phyloP scores from a whole-genome alignment of 2,888 invertebrate species.

The Sericinus montela region DNA sequence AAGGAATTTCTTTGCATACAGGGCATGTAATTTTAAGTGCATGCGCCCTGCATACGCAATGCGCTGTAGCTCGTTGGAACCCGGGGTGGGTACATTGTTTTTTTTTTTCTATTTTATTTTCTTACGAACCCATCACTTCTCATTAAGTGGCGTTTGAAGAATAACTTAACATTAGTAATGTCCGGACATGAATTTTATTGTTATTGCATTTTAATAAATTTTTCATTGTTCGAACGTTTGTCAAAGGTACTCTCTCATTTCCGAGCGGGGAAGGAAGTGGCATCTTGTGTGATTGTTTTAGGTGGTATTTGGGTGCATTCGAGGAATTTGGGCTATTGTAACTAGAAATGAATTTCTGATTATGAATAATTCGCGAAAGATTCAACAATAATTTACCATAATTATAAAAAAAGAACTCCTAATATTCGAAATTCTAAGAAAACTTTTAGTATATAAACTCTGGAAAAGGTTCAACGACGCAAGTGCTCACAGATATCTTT shows the following conservation, averaged over 20 bases:
- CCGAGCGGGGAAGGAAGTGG: constrained; percentile 69
- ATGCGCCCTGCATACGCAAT: constrained; percentile 68
- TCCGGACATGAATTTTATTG: constrained; percentile 78
- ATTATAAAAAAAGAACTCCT: no score
- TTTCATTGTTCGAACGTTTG: constrained; percentile 62
- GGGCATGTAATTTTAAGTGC: constrained; percentile 65
- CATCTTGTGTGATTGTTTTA: constrained; percentile 43
- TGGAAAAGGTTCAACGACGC: no score
- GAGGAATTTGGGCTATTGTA: background rate
- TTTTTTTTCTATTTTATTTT: constrained; percentile 67
- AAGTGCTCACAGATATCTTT: background rate
- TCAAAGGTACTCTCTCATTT: constrained; percentile 55
- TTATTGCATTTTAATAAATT: constrained; percentile 78
- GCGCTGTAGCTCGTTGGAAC: constrained; percentile 46
- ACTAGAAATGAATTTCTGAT: constrained; percentile 4
- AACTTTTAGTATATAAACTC: no score
- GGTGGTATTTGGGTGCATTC: constrained; percentile 17
- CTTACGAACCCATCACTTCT: constrained; percentile 79
- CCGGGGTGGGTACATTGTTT: constrained; percentile 61
- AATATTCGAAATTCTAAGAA: no score
- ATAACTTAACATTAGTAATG: constrained; percentile 76
- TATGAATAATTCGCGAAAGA: background rate
- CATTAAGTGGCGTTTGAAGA: constrained; percentile 78
- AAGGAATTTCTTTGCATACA: constrained; percentile 66
- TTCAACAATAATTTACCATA: no score